Base-by-base conservation (phyloP, 2,888 invertebrate genomes). In the Elegia similella region DNA sequence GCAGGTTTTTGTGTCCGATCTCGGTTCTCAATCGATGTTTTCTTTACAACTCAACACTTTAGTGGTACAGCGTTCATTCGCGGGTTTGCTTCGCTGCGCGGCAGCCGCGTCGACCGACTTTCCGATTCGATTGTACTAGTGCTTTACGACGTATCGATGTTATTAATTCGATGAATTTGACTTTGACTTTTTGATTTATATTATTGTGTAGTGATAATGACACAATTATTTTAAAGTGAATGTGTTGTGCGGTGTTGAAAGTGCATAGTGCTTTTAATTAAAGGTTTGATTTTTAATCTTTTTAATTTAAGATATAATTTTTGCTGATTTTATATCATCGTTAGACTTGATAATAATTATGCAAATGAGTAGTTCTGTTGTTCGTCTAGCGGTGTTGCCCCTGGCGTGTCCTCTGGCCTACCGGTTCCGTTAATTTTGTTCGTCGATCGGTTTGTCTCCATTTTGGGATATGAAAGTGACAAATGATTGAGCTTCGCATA, bases 81-180 rank as follows among this genome's bases (percentile, higher is more conserved):
- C 78, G 84, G 80, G 80, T 77, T 76, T 75, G 86, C 84, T 78
- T 72, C 77, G 75, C 77, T 66, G 67, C 71, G 75, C 67, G 77
- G 66, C 81, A 86, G 85, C 70, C 78, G 86, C 72, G 76, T 80
- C 67, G 60, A 66, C 65, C 70, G 70, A 72, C 69, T 69, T 55
- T 56, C 29, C 67, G 65, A 73, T 66, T 62, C 66, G 64, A 68
- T 62, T 66, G 58, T 67, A 63, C 64, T 64, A 68, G 68, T 70
- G 66, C 44, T 66, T 60, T 55, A 59, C 64, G 62, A 65, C 59
- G 63, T 73, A 76, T 81, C 80, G 80, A 80, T 76, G 72, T 72
- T 64, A 74, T 68, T 63, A 61, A 67, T 69, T 75, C 70, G 71
- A 69, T 62, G 62, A 57, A 58, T 63, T 66, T 66, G 29, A 43